Evolutionary conservation across 1,140 invertebrate species (phyloP), one percentile per base, ranked within the genome.

Genomic region (Calliphora vicina): DNA sequence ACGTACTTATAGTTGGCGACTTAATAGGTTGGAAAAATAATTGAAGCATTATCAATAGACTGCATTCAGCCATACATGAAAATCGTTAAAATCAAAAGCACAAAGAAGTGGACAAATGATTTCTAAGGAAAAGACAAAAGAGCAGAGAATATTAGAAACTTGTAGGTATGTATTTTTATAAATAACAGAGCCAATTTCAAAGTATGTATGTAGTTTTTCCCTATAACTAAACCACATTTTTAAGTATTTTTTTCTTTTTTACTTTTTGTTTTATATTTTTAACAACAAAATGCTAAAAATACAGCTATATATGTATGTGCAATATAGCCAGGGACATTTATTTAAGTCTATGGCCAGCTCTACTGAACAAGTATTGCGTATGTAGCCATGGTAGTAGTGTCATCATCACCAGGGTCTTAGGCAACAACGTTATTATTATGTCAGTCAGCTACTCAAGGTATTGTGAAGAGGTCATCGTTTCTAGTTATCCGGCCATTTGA

Each of bases 21-120:
- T 88, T 86, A 88, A 88, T 88, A 88, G 87, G 86, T 86, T 87
- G 87, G 87, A 88, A 88, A 88, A 88, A 88, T 88, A 88, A 88
- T 88, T 88, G 87, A 88, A 88, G 87, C 87, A 88, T 88, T 88
- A 88, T 88, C 87, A 87, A 78, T 78, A 35, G 6, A 43, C 8
- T 78, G 35, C 74, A 78, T 78, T 78, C 74, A 78, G 9, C 74
- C 74, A 45, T 78, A 84, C 57, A 78, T 35, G 35, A 35, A 35
- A 35, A 35, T 35, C 83, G 83, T 23, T 61, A 26, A 25, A 27
- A 82, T 0, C 15, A 82, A 42, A n/a, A 67, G n/a, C 9, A 15
- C 73, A 76, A 76, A 45, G 13, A 67, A 81, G 57, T 61, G 78
- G 78, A 43, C 42, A 80, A 74, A 74, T 74, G 27, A n/a, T 74